phyloP scores from a whole-genome alignment of 2,797 vertebrate species.

The Gila robusta region DNA sequence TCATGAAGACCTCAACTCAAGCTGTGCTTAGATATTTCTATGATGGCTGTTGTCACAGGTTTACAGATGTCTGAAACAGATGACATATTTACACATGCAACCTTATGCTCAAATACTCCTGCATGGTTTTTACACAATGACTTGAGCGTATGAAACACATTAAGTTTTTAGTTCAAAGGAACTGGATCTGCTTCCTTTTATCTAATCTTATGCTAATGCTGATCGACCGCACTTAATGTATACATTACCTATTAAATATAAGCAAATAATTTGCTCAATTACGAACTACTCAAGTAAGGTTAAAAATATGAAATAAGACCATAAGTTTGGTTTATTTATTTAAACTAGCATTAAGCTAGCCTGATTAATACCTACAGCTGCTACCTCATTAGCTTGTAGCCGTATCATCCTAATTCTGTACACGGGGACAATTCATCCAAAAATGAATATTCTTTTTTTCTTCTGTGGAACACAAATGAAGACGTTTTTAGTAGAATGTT shows the following conservation, averaged over 20 bases:
- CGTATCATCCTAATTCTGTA: conserved; percentile 1
- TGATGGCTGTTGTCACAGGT: conserved; percentile 23
- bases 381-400: conserved; percentile 53
- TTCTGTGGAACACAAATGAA: neutral
- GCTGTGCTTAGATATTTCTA: conserved; percentile 10
- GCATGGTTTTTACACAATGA: conserved; percentile 17
- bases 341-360: neutral
- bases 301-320: neutral
- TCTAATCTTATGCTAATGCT: conserved; percentile 16
- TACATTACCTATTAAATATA: neutral
- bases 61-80: conserved; percentile 22
- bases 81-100: conserved; percentile 23
- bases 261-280: neutral
- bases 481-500: neutral
- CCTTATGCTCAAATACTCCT: neutral
- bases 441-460: neutral
- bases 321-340: conserved; percentile 13
- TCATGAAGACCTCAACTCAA: conserved; percentile 36
- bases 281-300: neutral
- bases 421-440: neutral
- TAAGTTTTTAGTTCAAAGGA: neutral
- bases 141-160: neutral
- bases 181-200: neutral
- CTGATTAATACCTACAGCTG: conserved; percentile 44
- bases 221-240: neutral